A percentile compares a stretch with the other conserved stretches of the same genome.
Conservation (phyloP, 2,113 vertebrate species). For the Tachycineta bicolor region DNA sequence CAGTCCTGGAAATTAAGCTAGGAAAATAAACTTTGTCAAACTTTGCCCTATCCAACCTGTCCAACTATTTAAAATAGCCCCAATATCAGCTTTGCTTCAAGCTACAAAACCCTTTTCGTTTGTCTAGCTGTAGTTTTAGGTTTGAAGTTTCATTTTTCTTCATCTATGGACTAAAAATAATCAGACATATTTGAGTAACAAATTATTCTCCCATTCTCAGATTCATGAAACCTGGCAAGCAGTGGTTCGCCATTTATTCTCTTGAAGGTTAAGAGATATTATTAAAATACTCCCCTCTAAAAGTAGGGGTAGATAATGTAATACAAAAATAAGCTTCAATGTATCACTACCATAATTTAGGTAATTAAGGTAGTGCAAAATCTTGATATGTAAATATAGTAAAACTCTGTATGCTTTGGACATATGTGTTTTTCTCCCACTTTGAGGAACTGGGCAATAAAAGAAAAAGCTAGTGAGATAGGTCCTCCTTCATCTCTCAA, state of each 20-base stretch:
- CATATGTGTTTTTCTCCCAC: not conserved
- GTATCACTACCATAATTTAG: not conserved
- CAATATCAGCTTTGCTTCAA: not conserved
- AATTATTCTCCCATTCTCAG: not conserved
- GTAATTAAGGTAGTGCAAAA: not conserved
- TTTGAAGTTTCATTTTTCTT: not conserved
- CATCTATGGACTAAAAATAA: constrained; percentile 12
- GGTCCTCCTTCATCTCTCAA: not conserved
- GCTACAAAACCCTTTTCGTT: not conserved
- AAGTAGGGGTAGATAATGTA: not conserved
- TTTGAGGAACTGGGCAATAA: not conserved
- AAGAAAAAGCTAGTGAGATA: not conserved
- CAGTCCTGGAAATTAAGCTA: constrained; percentile 22
- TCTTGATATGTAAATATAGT: not conserved
- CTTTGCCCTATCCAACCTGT: not conserved
- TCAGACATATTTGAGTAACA: not conserved
- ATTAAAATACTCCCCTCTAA: not conserved
- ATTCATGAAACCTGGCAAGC: not conserved
- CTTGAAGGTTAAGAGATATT: not conserved
- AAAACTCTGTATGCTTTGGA: not conserved
- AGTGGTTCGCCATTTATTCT: not conserved
- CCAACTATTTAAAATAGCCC: not conserved
- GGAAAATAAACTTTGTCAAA: constrained; percentile 36
- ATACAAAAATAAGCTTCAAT: not conserved
- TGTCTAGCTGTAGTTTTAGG: not conserved